A percentile compares a stretch with the other conserved stretches of the same genome.
These are phyloP conservation scores for Xenentodon cancila DNA, from an alignment of 2,797 vertebrate species.

Conservation along the genomic window DNA sequence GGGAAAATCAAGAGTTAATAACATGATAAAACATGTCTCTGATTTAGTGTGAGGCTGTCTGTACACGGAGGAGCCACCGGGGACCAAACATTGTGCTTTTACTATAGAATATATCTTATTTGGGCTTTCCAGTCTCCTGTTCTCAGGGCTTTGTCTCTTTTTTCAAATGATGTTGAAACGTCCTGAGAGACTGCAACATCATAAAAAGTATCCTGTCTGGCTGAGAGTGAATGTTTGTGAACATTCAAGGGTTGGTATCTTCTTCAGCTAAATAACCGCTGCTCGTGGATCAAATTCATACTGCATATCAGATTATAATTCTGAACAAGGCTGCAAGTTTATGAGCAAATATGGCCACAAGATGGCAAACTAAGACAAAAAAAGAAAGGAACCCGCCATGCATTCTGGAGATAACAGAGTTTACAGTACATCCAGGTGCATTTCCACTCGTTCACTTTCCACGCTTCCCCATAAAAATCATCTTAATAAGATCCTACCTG, in stretches of 20 bases:
- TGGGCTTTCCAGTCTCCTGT: constrained; percentile 38
- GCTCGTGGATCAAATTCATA: neutral
- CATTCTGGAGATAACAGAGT: neutral
- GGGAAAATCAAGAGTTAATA: constrained; percentile 77
- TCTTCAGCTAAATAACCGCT: neutral
- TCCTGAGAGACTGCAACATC: no score
- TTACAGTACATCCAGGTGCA: constrained; percentile 1
- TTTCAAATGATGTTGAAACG: no score
- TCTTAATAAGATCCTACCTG: constrained; percentile 6
- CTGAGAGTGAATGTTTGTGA: neutral
- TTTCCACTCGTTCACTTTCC: neutral
- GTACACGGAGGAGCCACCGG: constrained; percentile 54
- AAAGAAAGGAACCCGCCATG: constrained; percentile 6
- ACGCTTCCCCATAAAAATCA: constrained; percentile 6
- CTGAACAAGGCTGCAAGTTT: neutral
- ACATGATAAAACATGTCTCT: constrained; percentile 89
- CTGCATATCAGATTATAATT: neutral
- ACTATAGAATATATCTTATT: constrained; percentile 7
- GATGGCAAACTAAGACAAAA: constrained; percentile 74
- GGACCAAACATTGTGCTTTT: constrained; percentile 30
- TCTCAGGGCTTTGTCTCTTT: no score
- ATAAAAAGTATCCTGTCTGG: no score
- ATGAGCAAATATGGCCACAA: constrained; percentile 59
- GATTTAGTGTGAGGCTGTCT: constrained; percentile 81
- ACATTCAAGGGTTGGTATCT: neutral